Base-by-base conservation (phyloP, 2,113 vertebrate species). In the Neopipo cinnamomea region DNA sequence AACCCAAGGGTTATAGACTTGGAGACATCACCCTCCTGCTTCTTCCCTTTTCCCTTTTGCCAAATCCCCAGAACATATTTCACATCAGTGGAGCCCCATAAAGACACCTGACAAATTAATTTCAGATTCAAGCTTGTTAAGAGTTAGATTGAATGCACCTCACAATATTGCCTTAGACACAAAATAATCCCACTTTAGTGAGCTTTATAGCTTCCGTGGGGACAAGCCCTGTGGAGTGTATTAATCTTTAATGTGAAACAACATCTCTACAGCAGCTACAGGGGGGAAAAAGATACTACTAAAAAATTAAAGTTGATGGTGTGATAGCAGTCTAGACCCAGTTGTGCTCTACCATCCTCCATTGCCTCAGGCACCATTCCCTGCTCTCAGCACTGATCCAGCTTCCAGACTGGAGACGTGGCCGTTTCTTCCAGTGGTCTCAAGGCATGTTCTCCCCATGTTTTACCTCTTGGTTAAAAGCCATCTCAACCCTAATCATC, bases 181-280 rank as follows among this genome's bases (percentile, higher is more conserved):
- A 89, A 93, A 90, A 95, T 89, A 80, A 91, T 88, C 95, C 89
- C 84, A 77, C 76, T 95, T 92, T 78, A 76, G 91, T 44, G 31
- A 94, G 91, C 68, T 88, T 95, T 93, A 88, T 73, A 72, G 35
- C 78, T 95, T 96, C 95, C 91, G 39, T 11, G 55, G 95, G 96
- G 96, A 96, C 92, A 62, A 91, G 74, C 70, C 85, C 77, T 12
- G 35, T 94, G 91, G 91, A 95, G 67, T 77, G 83, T 71, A 82
- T 97, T 92, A 97, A 97, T 95, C 84, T 96, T 96, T 97, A 96
- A 97, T 77, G 88, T 4, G 74, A 85, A 96, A 96, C 91, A 97
- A 67, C 91, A 94, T 96, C 95, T 92, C 92, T 84, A 82, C 49
- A 94, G 89, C 91, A 97, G 90, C 93, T 94, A 84, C 76, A 66